phyloP scores from a whole-genome alignment of 1,140 invertebrate genomes.

The Calosoma granatense region DNA sequence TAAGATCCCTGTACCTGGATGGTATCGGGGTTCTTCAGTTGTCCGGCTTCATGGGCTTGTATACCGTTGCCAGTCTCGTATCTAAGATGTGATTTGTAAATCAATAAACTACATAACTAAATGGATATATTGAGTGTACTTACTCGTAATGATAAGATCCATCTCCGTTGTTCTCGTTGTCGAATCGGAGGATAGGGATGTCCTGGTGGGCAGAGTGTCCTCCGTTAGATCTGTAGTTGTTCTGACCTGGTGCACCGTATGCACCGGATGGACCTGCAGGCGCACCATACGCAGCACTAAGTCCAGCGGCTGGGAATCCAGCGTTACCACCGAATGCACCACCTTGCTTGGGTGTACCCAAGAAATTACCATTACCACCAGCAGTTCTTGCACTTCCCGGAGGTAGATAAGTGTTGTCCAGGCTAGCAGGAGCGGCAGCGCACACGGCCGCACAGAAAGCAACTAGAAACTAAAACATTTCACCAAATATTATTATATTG shows the following conservation, averaged over 20 bases:
- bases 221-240: conserved; percentile 13
- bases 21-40: conserved; percentile 33
- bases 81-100: conserved; percentile 16
- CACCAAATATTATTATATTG: background rate
- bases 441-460: background rate
- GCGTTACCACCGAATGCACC: conserved; percentile 14
- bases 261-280: conserved; percentile 11
- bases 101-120: background rate
- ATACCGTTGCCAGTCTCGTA: conserved; percentile 43
- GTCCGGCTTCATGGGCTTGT: conserved; percentile 29
- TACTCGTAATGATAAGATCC: conserved; percentile 42
- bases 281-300: too few species aligned
- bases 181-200: conserved; percentile 41
- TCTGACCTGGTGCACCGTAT: conserved; percentile 12
- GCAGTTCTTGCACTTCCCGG: conserved; percentile 42
- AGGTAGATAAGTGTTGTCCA: conserved; percentile 53
- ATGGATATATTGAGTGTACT: conserved; percentile 9
- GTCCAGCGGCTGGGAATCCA: conserved; percentile 14
- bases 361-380: conserved; percentile 37
- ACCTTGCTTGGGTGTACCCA: conserved; percentile 26
- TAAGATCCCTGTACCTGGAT: conserved; percentile 48
- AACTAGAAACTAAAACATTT: background rate
- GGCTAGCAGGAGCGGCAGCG: conserved; percentile 19
- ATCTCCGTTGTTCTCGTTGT: conserved; percentile 44
- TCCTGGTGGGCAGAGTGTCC: conserved; percentile 26